Evolutionary conservation across 2,797 vertebrate genomes (phyloP).

Genomic region (Heterohyrax brucei): DNA sequence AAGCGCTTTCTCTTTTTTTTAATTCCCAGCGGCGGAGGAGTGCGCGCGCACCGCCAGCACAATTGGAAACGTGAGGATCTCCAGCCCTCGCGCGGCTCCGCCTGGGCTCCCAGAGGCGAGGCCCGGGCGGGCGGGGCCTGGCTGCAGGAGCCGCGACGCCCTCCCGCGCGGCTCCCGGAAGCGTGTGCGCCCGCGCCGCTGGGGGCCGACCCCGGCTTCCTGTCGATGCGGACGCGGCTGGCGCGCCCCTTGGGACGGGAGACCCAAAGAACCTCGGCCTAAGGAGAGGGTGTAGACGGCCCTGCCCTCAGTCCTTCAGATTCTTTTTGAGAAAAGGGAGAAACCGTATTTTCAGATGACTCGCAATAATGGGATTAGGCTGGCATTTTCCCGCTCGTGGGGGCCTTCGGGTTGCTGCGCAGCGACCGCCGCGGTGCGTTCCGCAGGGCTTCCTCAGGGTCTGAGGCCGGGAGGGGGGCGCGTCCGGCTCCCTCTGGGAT

Average conservation of each 20-base stretch:
- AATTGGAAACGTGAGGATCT: slow-evolving; percentile 90
- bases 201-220: neutral
- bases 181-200: slow-evolving; percentile 51
- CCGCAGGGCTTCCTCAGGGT: neutral
- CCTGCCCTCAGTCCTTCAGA: neutral
- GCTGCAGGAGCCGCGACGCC: neutral
- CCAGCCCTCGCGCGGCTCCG: slow-evolving; percentile 71
- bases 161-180: slow-evolving; percentile 45
- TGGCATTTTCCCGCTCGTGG: neutral
- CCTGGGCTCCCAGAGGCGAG: slow-evolving; percentile 76
- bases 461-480: neutral
- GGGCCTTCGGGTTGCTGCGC: neutral
- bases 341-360: neutral
- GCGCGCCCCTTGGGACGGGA: neutral
- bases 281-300: neutral
- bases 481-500: neutral
- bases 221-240: too few species aligned
- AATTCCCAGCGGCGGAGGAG: slow-evolving; percentile 76
- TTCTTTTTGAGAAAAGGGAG: slow-evolving; percentile 61
- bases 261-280: slow-evolving; percentile 63
- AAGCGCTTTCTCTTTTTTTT: slow-evolving; percentile 80
- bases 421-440: neutral
- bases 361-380: neutral
- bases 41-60: slow-evolving; percentile 76
- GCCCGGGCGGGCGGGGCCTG: slow-evolving; percentile 47